These are phyloP conservation scores for Mionectes macconnelli DNA, from an alignment of 2,113 vertebrate species.

Conservation along the genomic window DNA sequence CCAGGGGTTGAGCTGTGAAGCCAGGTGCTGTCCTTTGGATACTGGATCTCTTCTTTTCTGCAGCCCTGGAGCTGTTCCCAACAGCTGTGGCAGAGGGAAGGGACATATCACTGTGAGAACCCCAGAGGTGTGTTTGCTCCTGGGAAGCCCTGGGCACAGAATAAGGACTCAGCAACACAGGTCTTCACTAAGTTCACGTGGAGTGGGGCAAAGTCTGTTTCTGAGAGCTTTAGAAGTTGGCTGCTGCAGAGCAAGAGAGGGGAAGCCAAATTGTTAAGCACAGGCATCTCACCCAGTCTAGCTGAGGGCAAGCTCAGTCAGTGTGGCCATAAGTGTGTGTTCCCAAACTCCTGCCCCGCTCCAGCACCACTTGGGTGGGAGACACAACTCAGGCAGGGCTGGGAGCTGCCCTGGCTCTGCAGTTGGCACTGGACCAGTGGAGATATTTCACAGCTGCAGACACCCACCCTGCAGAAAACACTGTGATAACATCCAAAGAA, in stretches of 20 bases:
- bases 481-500: neutral
- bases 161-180: neutral
- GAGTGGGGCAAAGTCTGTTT: neutral
- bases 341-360: neutral
- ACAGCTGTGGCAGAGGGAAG: neutral
- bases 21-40: rapidly evolving
- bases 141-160: neutral
- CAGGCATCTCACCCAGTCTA: neutral
- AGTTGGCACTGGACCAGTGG: neutral
- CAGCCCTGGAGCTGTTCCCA: neutral
- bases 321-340: rapidly evolving
- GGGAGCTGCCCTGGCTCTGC: neutral
- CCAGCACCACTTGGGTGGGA: neutral
- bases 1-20: neutral
- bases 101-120: neutral
- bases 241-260: neutral
- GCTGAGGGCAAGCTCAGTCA: rapidly evolving
- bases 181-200: neutral
- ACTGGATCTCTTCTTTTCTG: neutral
- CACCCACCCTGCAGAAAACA: neutral
- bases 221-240: neutral
- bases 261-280: neutral
- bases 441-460: neutral
- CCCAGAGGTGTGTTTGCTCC: neutral
- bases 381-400: neutral